Base-by-base conservation (phyloP, 30 jellyfish, hydroid and myxozoan species). In the Cassiopea xamachana region DNA sequence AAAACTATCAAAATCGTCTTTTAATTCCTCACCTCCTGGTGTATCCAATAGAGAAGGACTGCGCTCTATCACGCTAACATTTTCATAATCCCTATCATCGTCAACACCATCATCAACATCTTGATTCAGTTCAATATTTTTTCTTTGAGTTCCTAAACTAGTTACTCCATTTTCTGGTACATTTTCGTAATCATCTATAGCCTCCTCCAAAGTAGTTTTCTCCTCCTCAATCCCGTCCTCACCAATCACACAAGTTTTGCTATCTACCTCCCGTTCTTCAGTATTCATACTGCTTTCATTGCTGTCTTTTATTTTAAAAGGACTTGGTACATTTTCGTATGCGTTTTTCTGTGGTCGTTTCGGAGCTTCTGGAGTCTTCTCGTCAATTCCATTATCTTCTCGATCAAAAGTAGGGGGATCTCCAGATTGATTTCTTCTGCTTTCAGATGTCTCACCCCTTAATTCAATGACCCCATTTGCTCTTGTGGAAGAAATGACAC, bases 251-350 rank as follows among this genome's bases (percentile, higher is more conserved):
- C 15, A 27, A 27, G 39, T 27, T 27, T 27, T 27, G 39, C 39
- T 27, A 27, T 27, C 39, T 27, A 27, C 15, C 46, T 14, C 7
- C 27, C 76, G 8, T 67, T 19, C 80, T 14, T 4, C 80, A 10
- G 55, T 1, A 71, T 64, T 14, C 10, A 55, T 55, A 1, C 17
- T 2, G 5, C 7, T 2, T 43, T 71, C 80, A 10, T 4, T 15
- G 15, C 58, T n/a, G 19, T 60, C 17, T 10, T 72, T 60, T 16
- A n/a, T 51, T 19, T 74, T 73, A 5, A 86, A 45, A 13, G 87
- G 87, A 47, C 87, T 75, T 43, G 93, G 87, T 14, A 86, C 69
- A 77, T 86, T 86, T 68, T 86, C 93, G 43, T 86, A 82, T 2
- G 90, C 82, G 72, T 82, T 48, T 55, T 60, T 46, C 15, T 13